Base-by-base conservation (phyloP, 2,113 vertebrate genomes). In the Etheostoma cragini region DNA sequence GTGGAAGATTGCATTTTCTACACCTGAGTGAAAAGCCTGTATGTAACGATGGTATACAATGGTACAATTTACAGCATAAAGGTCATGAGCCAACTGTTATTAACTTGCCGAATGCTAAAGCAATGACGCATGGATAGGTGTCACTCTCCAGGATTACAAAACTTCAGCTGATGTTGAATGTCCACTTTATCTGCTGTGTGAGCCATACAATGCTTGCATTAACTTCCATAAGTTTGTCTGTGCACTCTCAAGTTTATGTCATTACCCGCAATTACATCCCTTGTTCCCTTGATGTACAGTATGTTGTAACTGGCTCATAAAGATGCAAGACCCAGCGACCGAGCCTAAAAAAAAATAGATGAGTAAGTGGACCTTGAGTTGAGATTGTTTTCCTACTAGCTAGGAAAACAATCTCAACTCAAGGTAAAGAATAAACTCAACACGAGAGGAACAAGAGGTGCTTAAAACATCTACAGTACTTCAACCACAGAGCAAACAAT, bases 1-100 rank as follows among this genome's bases (percentile, higher is more conserved):
- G 60, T 33, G 66, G 56, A 26, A 83, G 79, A 85, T 80, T 78
- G 52, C 72, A 68, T 84, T 88, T 78, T 33, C 54, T 58, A 38
- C 72, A 72, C 74, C 78, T 56, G 82, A 81, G 49, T 60, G 42
- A 46, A 58, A 33, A 47, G 54, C 26, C 15, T 35, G 17, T 22
- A 50, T 67, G 21, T 76, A 54, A 24, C 33, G 56, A 58, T 8
- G 10, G n/a, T 16, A n/a, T 6, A 19, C 7, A 10, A n/a, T 61
- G 5, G 33, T 16, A 42, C 33, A 6, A 26, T 30, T 16, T 50
- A 16, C 21, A n/a, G 15, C 17, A 30, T 14, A n/a, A n/a, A 54
- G 35, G 56, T 49, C 38, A 74, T 11, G 10, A 64, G 22, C 1
- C 13, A 30, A 58, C 76, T 52, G 35, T 30, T 61, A 76, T 22